These are phyloP conservation scores for Leucophenga varia DNA, from an alignment of 1,140 invertebrate species.

Conservation along the genomic window DNA sequence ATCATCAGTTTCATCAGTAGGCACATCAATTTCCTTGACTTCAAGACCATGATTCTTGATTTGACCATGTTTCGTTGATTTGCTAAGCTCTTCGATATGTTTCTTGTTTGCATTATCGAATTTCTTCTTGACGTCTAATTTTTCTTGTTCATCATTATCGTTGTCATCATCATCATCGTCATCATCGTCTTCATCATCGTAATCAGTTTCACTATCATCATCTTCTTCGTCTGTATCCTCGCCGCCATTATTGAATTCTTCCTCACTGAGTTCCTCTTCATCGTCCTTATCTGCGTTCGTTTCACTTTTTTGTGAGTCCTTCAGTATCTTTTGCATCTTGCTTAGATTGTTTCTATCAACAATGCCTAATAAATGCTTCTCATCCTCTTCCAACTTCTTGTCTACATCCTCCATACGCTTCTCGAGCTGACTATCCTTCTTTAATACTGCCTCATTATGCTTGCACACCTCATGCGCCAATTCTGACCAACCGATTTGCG, in stretches of 20 bases:
- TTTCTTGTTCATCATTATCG: constrained; percentile 25
- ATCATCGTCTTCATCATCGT: constrained; percentile 37
- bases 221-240: constrained; percentile 46
- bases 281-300: constrained; percentile 48
- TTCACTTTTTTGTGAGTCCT: constrained; percentile 46
- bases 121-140: constrained; percentile 28
- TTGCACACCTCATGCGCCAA: constrained; percentile 47
- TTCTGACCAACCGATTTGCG: constrained; percentile 34
- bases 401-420: constrained; percentile 40
- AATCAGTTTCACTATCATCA: constrained; percentile 30
- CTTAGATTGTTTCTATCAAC: constrained; percentile 27
- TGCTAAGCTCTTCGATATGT: constrained; percentile 22
- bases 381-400: constrained; percentile 58
- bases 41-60: constrained; percentile 33
- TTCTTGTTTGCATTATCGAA: constrained; percentile 10
- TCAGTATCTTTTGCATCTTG: constrained; percentile 58
- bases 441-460: constrained; percentile 19
- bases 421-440: constrained; percentile 41
- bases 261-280: constrained; percentile 55
- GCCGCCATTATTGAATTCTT: constrained; percentile 51
- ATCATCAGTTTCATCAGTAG: constrained; percentile 54
- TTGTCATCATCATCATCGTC: constrained; percentile 28
- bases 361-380: constrained; percentile 34
- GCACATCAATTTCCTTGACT: constrained; percentile 46
- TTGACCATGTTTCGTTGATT: constrained; percentile 39